phyloP scores from a whole-genome alignment of 2,113 vertebrate species.

The Helogale parvula region DNA sequence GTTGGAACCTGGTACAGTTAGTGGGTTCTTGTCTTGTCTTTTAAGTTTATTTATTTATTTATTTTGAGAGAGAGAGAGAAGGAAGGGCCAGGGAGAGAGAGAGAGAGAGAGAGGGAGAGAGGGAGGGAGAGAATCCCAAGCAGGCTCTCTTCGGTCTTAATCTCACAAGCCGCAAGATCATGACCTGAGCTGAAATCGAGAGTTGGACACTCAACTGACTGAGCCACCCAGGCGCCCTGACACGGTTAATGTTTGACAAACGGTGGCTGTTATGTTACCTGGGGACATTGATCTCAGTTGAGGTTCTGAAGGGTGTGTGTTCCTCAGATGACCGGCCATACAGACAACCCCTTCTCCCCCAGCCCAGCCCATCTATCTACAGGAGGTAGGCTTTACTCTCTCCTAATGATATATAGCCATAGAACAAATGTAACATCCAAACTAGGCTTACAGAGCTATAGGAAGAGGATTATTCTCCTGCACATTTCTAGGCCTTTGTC shows the following conservation, averaged over 20 bases:
- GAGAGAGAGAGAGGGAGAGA: no score
- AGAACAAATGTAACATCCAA: not conserved
- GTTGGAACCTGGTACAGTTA: not conserved
- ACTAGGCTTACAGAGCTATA: not conserved
- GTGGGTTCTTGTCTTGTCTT: no score
- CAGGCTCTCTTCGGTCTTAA: no score
- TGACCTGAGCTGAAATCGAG: no score
- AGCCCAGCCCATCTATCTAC: not conserved
- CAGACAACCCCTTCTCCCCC: not conserved
- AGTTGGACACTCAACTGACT: no score
- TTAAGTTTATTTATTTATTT: no score
- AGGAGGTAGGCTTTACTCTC: not conserved
- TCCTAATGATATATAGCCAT: not conserved
- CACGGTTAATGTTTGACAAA: not conserved
- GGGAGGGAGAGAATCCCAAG: no score
- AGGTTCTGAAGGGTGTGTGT: not conserved
- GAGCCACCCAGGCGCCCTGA: no score
- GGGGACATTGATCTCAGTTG: not conserved
- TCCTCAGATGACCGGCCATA: not conserved
- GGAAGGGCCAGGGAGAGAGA: no score
- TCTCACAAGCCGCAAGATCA: no score
- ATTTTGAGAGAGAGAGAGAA: no score
- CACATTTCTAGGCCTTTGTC: not conserved
- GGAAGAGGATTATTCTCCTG: not conserved
- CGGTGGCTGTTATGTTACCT: not conserved